These are phyloP conservation scores for Pinna nobilis DNA, from an alignment of 1,140 invertebrate species.

Conservation along the genomic window DNA sequence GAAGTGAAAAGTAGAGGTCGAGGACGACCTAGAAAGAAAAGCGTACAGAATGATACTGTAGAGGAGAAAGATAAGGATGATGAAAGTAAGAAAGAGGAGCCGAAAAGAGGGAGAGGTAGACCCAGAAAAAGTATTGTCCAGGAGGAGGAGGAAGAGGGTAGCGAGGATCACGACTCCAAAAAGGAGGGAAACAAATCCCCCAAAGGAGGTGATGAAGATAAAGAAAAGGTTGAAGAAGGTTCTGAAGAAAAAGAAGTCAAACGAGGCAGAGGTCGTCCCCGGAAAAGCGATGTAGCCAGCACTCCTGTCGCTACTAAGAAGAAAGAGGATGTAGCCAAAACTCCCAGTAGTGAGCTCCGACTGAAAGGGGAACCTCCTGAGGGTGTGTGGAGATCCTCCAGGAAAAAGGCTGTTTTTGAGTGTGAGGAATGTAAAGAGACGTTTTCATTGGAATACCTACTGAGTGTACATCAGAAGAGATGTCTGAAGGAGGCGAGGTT, in stretches of 20 bases:
- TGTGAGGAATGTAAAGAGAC: conserved; percentile 20
- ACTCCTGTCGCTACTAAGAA: conserved; percentile 2
- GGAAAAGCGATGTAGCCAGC: neutral
- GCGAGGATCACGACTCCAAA: neutral
- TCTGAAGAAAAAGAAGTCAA: neutral
- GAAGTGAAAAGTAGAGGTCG: conserved; percentile 13
- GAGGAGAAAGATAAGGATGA: neutral
- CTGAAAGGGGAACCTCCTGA: neutral
- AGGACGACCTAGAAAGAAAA: conserved; percentile 18
- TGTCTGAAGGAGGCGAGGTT: conserved; percentile 14
- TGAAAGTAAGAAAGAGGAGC: neutral
- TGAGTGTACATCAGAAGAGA: conserved; percentile 20
- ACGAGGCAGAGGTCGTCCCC: no score
- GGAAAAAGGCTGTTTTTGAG: conserved; percentile 14
- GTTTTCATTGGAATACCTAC: conserved; percentile 19
- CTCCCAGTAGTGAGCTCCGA: neutral
- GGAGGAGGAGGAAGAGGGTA: neutral
- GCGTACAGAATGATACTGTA: neutral
- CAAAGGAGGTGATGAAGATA: neutral
- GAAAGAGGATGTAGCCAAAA: neutral
- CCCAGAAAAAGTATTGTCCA: neutral
- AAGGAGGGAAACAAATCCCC: neutral
- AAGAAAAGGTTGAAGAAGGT: neutral
- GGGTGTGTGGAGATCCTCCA: conserved; percentile 9
- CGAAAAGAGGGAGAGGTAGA: conserved; percentile 11